Base-by-base conservation (phyloP, 2,888 invertebrate genomes). In the Julus scandinavius region DNA sequence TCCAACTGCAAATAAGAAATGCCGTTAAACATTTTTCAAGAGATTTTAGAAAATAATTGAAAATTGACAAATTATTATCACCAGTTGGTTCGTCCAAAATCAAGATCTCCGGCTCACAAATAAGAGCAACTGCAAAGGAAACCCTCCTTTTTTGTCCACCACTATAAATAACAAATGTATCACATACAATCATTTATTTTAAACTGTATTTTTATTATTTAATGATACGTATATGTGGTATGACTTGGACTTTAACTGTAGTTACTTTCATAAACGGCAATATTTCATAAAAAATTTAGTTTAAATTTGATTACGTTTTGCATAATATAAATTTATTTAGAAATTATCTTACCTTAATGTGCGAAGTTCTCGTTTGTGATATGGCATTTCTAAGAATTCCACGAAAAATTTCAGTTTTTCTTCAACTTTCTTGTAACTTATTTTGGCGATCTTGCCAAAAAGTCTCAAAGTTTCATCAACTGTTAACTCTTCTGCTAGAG, bases 381-480 rank as follows among this genome's bases (percentile, higher is more conserved):
- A 29, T 15, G 20, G 20, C 20, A 80, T 80, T 80, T 38, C 38
- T 7, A 80, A 15, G 15, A 38, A 38, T 80, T 80, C 15, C 15
- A 29, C 38, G 1, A 29, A 80, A 80, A 80, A 29, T 38, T 80
- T 80, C 7, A 1, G 15, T 80, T 29, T 80, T 80, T 29, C 83
- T 80, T 49, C 13, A 13, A 49, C 1, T 49, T 13, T 6, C 49
- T 49, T 49, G 58, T 96, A 95, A 91, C 95, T 94, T 97, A 98
- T 98, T 90, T 97, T 97, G 92, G 97, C 97, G 91, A 98, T 96
- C 95, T 97, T 96, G 83, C 98, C 98, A 93, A 98, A 98, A 93
- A 98, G 98, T 95, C 96, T 96, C 96, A 98, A 96, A 0, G 98
- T 98, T 92, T 98, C 98, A 90, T 95, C 95, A 91, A 98, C 98